These are phyloP conservation scores for Enteromius unitaeniatus DNA, from an alignment of 2,797 vertebrate species.

Conservation along the genomic window DNA sequence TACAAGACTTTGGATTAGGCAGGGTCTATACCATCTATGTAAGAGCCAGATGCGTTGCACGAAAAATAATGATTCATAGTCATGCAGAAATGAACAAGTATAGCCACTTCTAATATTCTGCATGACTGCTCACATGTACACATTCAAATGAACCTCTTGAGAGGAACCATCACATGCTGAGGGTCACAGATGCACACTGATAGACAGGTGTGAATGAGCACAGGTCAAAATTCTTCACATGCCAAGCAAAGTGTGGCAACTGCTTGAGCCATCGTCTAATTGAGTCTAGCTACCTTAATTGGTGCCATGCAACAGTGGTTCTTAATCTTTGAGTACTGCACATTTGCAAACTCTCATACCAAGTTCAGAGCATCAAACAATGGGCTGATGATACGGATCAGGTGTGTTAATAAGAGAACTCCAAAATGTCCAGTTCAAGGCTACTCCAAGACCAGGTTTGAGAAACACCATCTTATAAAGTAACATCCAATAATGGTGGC, in stretches of 20 bases:
- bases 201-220: constrained; percentile 21
- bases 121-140: not conserved
- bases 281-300: not conserved
- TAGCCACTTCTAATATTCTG: not conserved
- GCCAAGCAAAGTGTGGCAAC: constrained; percentile 7
- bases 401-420: not conserved
- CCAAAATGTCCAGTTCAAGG: not conserved
- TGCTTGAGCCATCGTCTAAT: not conserved
- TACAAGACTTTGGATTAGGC: not conserved
- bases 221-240: constrained; percentile 25
- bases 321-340: not conserved
- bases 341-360: not conserved
- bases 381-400: not conserved
- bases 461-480: not conserved
- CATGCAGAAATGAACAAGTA: not conserved
- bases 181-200: constrained; percentile 7
- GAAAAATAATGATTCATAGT: constrained; percentile 2
- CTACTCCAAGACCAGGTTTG: not conserved
- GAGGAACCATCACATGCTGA: not conserved
- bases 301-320: not conserved
- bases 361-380: not conserved
- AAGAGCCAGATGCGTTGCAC: no score
- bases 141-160: not conserved
- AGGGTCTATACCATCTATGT: not conserved
- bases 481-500: not conserved